Evolutionary conservation across 1,140 invertebrate genomes (phyloP).

Genomic region (Nylanderia fulva): DNA sequence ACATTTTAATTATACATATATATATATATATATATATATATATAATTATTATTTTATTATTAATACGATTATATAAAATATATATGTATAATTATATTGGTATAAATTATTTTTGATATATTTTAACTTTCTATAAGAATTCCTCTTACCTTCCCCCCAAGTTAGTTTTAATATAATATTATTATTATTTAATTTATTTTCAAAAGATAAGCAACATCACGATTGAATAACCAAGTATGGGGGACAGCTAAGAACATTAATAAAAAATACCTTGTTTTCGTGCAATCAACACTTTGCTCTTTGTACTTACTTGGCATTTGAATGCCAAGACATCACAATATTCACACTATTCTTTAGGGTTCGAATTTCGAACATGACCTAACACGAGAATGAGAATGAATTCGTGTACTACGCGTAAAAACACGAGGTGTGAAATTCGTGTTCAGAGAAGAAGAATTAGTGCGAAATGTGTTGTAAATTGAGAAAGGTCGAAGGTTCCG

Average conservation of each 20-base stretch:
- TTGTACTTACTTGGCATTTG: conserved; percentile 80
- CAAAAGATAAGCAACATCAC: neutral
- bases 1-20: too few relatives aligned
- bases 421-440: conserved; percentile 77
- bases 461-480: conserved; percentile 19
- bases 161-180: neutral
- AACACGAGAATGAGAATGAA: conserved; percentile 76
- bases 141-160: too few relatives aligned
- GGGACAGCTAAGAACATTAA: conserved; percentile 55
- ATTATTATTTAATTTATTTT: neutral
- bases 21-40: too few relatives aligned
- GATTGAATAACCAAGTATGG: neutral
- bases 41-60: too few relatives aligned
- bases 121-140: neutral
- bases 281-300: conserved; percentile 83
- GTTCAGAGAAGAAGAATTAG: conserved; percentile 63
- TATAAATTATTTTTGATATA: neutral
- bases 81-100: too few relatives aligned
- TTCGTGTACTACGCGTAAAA: conserved; percentile 56
- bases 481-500: conserved; percentile 60
- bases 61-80: too few relatives aligned
- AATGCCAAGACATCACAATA: conserved; percentile 83
- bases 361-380: conserved; percentile 81
- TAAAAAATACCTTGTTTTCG: conserved; percentile 82
- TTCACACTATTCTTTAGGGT: conserved; percentile 81